Base-by-base conservation (phyloP, 1,140 invertebrate species). In the Bombus impatiens region DNA sequence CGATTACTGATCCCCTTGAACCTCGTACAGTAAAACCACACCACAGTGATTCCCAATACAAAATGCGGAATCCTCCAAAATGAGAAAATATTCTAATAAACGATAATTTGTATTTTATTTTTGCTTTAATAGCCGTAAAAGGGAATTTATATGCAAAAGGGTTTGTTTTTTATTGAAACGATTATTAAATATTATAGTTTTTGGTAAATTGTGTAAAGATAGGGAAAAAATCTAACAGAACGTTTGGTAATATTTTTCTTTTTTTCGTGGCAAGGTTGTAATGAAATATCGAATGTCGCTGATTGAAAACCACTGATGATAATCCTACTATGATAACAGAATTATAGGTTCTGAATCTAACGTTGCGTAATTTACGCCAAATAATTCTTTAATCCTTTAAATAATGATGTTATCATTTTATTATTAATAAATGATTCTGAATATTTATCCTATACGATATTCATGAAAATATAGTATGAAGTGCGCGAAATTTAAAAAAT, bases 1-100 rank as follows among this genome's bases (percentile, higher is more conserved):
- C 62, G 44, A 70, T 57, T 25, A 78, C 13, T 44, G 22, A 70
- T 57, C 35, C 62, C 65, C 75, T 78, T 78, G 82, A 84, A 78
- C 75, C 42, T 84, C 32, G 42, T 42, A 37, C 32, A 22, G n/a
- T 70, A 70, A 78, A 78, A 44, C 12, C 8, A 22, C 18, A 8
- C 40, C 13, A 12, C 75, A 70, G 82, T 78, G 75, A 22, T 35
- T 35, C 62, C 28, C 75, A 84, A 40, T 25, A 18, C 2, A 25
- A 13, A 8, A 44, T 13, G 2, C 12, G 6, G 42, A 83, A 78
- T 53, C 42, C 12, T 57, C 44, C 22, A 78, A 28, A 68, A 37
- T 28, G 22, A 1, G 12, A 35, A 25, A 79, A 79, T 53, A 68
- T 47, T 15, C 8, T 76, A 59, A 35, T 25, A 57, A 25, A 53